These are phyloP conservation scores for Platycheirus albimanus DNA, from an alignment of 2,888 invertebrate species.

Conservation along the genomic window DNA sequence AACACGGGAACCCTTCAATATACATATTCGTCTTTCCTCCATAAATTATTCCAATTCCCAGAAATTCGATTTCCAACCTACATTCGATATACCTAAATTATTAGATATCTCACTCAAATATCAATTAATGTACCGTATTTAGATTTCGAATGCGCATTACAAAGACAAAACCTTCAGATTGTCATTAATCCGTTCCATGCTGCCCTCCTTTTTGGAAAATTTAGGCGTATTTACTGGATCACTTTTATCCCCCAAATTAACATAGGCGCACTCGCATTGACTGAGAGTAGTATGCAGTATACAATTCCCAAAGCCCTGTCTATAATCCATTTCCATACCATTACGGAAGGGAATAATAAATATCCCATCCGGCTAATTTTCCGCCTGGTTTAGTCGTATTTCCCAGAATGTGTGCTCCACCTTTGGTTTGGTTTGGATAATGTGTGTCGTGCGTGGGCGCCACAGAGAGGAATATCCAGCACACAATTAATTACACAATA, in stretches of 20 bases:
- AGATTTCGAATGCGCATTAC: conserved; percentile 13
- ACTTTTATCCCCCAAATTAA: conserved; percentile 49
- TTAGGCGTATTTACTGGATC: conserved; percentile 34
- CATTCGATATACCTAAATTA: not conserved
- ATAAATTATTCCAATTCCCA: conserved; percentile 16
- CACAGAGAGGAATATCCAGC: conserved; percentile 5
- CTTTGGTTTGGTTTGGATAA: not conserved
- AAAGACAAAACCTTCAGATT: conserved; percentile 47
- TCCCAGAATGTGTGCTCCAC: conserved; percentile 7
- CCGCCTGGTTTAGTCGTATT: conserved; percentile 29
- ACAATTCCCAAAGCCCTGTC: not conserved
- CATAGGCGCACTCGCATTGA: conserved; percentile 22
- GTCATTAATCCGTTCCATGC: conserved; percentile 32
- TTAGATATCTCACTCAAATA: conserved; percentile 16
- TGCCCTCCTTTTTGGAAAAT: conserved; percentile 1
- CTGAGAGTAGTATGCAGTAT: not conserved
- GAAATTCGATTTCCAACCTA: conserved; percentile 12
- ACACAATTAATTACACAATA: conserved; percentile 61
- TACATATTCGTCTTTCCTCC: no score
- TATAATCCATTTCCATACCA: conserved; percentile 16
- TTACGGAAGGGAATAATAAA: conserved; percentile 69
- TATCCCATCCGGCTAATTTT: conserved; percentile 63
- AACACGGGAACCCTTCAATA: not conserved
- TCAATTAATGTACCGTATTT: conserved; percentile 11
- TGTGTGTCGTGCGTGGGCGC: conserved; percentile 21